Evolutionary conservation across 2,888 invertebrate species (phyloP), one percentile per base, ranked within the genome.

Genomic region (Meghimatium bilineatum): DNA sequence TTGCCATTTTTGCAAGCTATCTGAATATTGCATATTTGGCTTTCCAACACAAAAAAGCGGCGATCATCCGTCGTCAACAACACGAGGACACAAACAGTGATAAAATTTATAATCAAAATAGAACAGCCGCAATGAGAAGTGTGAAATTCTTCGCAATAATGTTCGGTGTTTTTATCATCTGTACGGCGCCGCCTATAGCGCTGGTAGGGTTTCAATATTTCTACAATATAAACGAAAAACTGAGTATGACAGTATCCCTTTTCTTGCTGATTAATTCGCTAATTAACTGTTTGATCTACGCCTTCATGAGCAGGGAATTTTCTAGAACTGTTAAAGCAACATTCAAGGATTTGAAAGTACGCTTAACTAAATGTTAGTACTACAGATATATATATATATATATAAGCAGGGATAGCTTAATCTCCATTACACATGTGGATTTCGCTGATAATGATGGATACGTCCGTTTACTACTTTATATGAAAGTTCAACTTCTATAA

Each of bases 301-400:
- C 60, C 26, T 76, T 52, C 49, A 60, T 76, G 56, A 76, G 60
- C 17, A 76, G 56, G 23, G 76, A 76, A 5, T 76, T 76, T 36
- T 34, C 60, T 8, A 49, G 56, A 56, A 60, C 60, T 34, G 34
- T 76, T 20, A 60, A 10, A 52, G 36, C n/a, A 26, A 38, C 38
- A 36, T 17, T 71, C 20, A 23, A 23, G 10, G 23, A 71, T 38
- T 20, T 71, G 23, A 71, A 38, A 38, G 23, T 26, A 32, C 23
- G 10, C 26, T 26, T n/a, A n/a, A n/a, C n/a, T n/a, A n/a, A n/a
- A n/a, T n/a, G n/a, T n/a, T n/a, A n/a, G n/a, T n/a, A n/a, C n/a
- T n/a, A n/a, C n/a, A n/a, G n/a, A n/a, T n/a, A n/a, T n/a, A n/a
- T n/a, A n/a, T n/a, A n/a, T n/a, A n/a, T n/a, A n/a, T n/a, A n/a